phyloP scores from a whole-genome alignment of 92 coral and sea anemone genomes.

The Bergia puertoricense region DNA sequence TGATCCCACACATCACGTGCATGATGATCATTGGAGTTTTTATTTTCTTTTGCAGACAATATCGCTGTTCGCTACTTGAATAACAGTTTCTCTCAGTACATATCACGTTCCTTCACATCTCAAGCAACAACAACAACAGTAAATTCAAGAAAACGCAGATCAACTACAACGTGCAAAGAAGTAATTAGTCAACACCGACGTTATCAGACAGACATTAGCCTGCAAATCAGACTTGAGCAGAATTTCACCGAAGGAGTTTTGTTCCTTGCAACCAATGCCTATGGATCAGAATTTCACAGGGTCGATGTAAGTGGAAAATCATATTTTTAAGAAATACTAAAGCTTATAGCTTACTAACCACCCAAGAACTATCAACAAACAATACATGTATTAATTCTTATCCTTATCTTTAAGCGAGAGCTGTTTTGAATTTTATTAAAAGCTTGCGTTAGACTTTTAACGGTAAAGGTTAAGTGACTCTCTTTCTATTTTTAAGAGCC shows the following conservation, averaged over 20 bases:
- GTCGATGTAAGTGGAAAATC: slow-evolving; percentile 63
- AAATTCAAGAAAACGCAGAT: slow-evolving; percentile 15
- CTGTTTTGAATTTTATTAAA: no score
- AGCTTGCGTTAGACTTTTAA: no score
- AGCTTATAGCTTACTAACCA: background rate
- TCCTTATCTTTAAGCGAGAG: no score
- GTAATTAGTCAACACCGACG: slow-evolving; percentile 18
- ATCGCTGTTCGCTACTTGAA: slow-evolving; percentile 68
- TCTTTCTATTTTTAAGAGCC: no score
- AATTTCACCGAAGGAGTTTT: slow-evolving; percentile 53
- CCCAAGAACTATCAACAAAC: background rate
- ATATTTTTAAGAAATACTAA: background rate
- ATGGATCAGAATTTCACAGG: slow-evolving; percentile 80
- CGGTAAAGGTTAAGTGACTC: no score
- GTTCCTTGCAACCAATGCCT: slow-evolving; percentile 73
- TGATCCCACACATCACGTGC: background rate
- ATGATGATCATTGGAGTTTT: background rate
- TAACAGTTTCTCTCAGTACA: slow-evolving; percentile 76
- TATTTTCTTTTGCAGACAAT: slow-evolving; percentile 45
- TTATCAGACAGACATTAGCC: slow-evolving; percentile 59
- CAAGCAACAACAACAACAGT: slow-evolving; percentile 44
- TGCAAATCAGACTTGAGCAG: slow-evolving; percentile 53
- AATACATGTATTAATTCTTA: no score
- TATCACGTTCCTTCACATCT: slow-evolving; percentile 46
- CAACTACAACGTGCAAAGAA: background rate